These are phyloP conservation scores for Tragelaphus eurycerus DNA, from an alignment of 2,797 vertebrate genomes.

Conservation along the genomic window DNA sequence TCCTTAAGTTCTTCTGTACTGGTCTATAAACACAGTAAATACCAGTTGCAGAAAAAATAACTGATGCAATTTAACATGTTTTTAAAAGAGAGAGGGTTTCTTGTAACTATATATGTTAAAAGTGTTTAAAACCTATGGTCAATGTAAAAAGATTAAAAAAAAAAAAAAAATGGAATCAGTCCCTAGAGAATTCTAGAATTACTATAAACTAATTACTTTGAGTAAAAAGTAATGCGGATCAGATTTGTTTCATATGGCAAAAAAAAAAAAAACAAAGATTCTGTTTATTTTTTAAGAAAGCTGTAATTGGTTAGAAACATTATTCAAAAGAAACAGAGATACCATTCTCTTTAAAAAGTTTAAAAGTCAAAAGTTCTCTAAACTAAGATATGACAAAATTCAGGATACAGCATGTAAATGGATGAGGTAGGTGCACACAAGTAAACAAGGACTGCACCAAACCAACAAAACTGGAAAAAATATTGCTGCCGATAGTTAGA, in stretches of 20 bases:
- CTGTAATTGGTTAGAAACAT: neutral
- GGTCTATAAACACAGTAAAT: constrained; percentile 15
- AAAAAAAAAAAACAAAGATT: neutral
- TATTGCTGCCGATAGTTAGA: neutral
- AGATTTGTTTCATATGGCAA: neutral
- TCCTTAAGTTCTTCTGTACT: constrained; percentile 25
- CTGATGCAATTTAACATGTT: neutral
- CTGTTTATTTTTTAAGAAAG: neutral
- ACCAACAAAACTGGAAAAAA: neutral
- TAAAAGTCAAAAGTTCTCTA: neutral
- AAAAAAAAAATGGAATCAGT: constrained; percentile 4
- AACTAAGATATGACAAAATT: neutral
- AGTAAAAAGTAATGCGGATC: constrained; percentile 33
- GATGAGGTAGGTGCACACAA: neutral
- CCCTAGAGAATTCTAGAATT: constrained; percentile 19
- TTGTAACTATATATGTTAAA: constrained; percentile 3
- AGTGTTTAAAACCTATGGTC: neutral
- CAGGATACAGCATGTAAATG: neutral
- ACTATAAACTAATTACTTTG: neutral
- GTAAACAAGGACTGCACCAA: constrained; percentile 63
- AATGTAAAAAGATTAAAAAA: constrained; percentile 32
- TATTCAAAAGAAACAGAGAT: fast-evolving
- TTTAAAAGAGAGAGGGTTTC: constrained; percentile 1
- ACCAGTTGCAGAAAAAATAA: constrained; percentile 61
- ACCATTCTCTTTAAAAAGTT: constrained; percentile 46